Evolutionary conservation across 1,140 invertebrate genomes (phyloP).

Genomic region (Chelonus insularis): DNA sequence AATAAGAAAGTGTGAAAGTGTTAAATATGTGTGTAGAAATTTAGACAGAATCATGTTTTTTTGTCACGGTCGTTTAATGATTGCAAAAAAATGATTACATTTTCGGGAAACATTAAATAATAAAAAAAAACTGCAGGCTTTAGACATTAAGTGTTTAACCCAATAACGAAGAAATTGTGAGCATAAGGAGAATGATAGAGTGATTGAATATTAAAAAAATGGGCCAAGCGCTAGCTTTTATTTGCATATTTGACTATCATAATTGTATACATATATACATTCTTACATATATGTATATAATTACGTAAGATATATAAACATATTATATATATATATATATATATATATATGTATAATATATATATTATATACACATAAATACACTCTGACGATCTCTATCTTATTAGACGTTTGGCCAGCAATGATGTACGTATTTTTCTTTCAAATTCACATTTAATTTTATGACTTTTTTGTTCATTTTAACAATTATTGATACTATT

Average conservation of each 20-base stretch:
- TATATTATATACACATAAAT: slow-evolving; percentile 8
- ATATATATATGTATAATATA: slow-evolving; percentile 10
- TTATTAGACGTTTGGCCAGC: slow-evolving; percentile 21
- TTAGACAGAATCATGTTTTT: slow-evolving; percentile 22
- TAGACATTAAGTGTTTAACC: slow-evolving; percentile 2
- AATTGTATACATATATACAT: slow-evolving; percentile 23
- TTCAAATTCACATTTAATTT: not conserved
- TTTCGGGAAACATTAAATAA: not conserved
- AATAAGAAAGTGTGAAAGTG: slow-evolving; percentile 25
- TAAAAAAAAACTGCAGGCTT: slow-evolving; percentile 6
- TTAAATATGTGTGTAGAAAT: slow-evolving; percentile 29
- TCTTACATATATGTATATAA: slow-evolving; percentile 16
- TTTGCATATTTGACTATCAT: slow-evolving; percentile 24
- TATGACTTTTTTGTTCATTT: not conserved
- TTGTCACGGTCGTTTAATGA: slow-evolving; percentile 9
- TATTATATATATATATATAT: slow-evolving; percentile 18
- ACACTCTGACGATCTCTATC: slow-evolving; percentile 20
- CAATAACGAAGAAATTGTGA: not conserved
- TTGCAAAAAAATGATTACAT: slow-evolving; percentile 3
- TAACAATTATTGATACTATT: slow-evolving; percentile 1
- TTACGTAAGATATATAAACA: slow-evolving; percentile 17
- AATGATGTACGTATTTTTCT: slow-evolving; percentile 16
- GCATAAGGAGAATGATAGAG: slow-evolving; percentile 3
- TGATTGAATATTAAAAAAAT: slow-evolving; percentile 14
- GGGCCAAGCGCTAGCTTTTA: slow-evolving; percentile 25